Percentiles rank a stretch among this genome's conserved stretches.
Evolutionary conservation across 2,888 invertebrate genomes (phyloP).

Genomic region (Mythimna albipuncta): DNA sequence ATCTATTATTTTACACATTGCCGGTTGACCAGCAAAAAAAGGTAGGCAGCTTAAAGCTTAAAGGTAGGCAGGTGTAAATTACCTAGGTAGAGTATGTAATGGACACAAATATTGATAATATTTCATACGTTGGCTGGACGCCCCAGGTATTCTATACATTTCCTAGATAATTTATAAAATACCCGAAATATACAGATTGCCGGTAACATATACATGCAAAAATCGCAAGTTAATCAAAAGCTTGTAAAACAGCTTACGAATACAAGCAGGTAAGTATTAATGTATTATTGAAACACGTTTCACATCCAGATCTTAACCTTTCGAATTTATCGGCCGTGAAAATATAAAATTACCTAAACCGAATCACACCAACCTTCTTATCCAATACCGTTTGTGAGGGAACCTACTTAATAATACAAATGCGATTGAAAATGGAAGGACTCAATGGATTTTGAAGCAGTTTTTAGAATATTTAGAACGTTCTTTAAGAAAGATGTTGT

Average conservation of each 20-base stretch:
- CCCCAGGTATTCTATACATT: no score
- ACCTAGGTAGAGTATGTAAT: no score
- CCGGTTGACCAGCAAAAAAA: no score
- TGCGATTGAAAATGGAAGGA: slow-evolving; percentile 45
- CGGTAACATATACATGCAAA: no score
- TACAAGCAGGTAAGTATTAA: not conserved
- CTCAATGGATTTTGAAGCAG: slow-evolving; percentile 46
- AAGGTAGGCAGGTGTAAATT: no score
- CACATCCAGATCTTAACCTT: slow-evolving; percentile 10
- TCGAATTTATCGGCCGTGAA: slow-evolving; percentile 15
- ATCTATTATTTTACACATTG: no score
- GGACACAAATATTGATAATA: no score
- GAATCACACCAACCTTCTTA: slow-evolving; percentile 31
- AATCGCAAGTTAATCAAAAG: no score
- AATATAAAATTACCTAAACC: slow-evolving; percentile 48
- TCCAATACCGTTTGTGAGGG: slow-evolving; percentile 31
- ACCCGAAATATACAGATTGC: no score
- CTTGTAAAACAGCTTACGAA: not conserved
- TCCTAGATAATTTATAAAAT: no score
- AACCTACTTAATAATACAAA: slow-evolving; percentile 57
- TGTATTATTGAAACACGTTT: not conserved
- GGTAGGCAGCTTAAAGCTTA: no score
- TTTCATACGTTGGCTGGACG: no score
- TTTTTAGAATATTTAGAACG: slow-evolving; percentile 49
- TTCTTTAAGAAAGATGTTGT: slow-evolving; percentile 44